phyloP scores from a whole-genome alignment of 2,888 invertebrate genomes.

The Xestoiulus laeticollis region DNA sequence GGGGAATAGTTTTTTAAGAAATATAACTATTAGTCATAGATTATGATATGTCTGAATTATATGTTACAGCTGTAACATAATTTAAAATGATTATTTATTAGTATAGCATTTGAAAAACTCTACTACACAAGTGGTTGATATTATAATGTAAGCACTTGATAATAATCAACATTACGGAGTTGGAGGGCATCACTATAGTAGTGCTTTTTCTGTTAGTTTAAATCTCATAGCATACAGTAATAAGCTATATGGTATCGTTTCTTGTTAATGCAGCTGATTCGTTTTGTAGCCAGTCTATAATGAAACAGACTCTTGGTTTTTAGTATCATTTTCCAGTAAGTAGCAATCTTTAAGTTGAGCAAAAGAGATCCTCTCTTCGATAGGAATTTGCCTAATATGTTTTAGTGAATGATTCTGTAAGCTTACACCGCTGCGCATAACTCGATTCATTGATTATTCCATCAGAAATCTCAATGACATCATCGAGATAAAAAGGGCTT shows the following conservation, averaged over 20 bases:
- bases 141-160: no score
- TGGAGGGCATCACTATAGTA: no score
- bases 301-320: not conserved
- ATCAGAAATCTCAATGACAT: conserved; percentile 38
- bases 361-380: conserved; percentile 31
- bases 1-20: no score
- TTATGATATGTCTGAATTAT: no score
- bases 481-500: conserved; percentile 41
- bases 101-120: no score
- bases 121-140: no score
- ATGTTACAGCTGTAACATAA: no score
- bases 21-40: no score
- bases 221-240: not conserved
- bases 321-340: not conserved
- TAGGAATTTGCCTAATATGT: conserved; percentile 35
- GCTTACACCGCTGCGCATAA: not conserved
- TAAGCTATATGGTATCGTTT: not conserved
- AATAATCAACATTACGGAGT: no score
- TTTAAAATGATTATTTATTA: no score
- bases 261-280: not conserved
- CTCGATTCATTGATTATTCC: conserved; percentile 40
- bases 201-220: not conserved
- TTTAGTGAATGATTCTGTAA: conserved; percentile 41
- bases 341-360: conserved; percentile 32
- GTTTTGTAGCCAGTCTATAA: not conserved